phyloP scores from a whole-genome alignment of 2,888 invertebrate genomes.

The Congeria kusceri region DNA sequence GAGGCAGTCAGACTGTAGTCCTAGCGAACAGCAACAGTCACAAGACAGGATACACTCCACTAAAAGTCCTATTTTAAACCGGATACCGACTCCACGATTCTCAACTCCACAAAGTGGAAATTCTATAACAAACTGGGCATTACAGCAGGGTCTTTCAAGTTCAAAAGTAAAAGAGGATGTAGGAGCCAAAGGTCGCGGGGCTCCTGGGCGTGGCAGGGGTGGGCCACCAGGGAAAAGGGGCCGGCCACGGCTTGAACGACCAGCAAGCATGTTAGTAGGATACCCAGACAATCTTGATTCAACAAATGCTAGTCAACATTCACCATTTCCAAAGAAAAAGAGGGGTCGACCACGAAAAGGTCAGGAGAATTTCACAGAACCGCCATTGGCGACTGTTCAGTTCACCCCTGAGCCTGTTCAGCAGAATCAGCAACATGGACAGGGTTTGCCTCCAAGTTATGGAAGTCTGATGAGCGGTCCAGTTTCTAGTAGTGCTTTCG shows the following conservation, averaged over 20 bases:
- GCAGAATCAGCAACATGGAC: constrained; percentile 10
- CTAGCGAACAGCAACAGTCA: neutral
- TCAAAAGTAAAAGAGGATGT: neutral
- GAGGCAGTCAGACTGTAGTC: neutral
- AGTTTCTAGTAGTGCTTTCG: too few relatives aligned
- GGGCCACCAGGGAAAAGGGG: constrained; percentile 22
- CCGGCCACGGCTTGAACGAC: neutral
- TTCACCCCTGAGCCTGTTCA: constrained; percentile 2
- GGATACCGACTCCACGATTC: neutral
- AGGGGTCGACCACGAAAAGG: constrained; percentile 27
- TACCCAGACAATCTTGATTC: neutral
- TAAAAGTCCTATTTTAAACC: neutral
- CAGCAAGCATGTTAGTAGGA: constrained; percentile 6
- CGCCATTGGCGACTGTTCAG: constrained; percentile 1
- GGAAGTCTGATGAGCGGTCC: too few relatives aligned
- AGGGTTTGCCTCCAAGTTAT: too few relatives aligned
- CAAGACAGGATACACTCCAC: too few relatives aligned
- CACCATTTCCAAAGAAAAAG: constrained; percentile 22
- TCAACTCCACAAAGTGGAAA: neutral
- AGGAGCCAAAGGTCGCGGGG: constrained; percentile 8
- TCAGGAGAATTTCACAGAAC: constrained; percentile 24
- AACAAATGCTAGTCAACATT: too few relatives aligned
- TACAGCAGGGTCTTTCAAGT: constrained; percentile 17
- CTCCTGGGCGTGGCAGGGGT: constrained; percentile 10
- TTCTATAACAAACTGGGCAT: constrained; percentile 39